Percentiles rank a stretch among this genome's conserved stretches.
These are phyloP conservation scores for Drosophila peninsularis DNA, from an alignment of 2,888 invertebrate species.

Conservation along the genomic window DNA sequence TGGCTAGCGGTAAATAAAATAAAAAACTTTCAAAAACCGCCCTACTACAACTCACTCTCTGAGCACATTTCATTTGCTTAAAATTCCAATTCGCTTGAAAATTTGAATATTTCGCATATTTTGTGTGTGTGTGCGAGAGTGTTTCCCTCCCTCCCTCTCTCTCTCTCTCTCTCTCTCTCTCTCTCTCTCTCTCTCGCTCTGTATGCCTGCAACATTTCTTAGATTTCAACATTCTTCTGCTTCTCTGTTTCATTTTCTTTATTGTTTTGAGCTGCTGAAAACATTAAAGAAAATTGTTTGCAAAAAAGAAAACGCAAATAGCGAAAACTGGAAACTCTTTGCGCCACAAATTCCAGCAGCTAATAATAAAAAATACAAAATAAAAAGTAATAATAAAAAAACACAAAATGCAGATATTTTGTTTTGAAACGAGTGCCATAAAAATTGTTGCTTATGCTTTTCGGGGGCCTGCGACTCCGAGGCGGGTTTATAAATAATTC, in stretches of 20 bases:
- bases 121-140: constrained; percentile 34
- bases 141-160: constrained; percentile 9
- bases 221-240: constrained; percentile 36
- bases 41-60: constrained; percentile 50
- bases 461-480: constrained; percentile 33
- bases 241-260: constrained; percentile 4
- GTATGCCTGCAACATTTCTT: constrained; percentile 61
- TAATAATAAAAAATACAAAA: constrained; percentile 69
- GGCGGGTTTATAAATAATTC: constrained; percentile 76
- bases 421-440: constrained; percentile 55
- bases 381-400: constrained; percentile 60
- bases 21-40: constrained; percentile 20
- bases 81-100: constrained; percentile 77
- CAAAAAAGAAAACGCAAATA: constrained; percentile 8
- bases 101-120: constrained; percentile 79
- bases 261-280: constrained; percentile 23
- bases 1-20: constrained; percentile 10
- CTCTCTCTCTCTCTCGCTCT: background rate
- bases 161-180: constrained; percentile 1
- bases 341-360: constrained; percentile 67
- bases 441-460: constrained; percentile 73
- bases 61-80: constrained; percentile 74
- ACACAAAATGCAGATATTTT: constrained; percentile 59
- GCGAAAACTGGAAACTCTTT: constrained; percentile 51
- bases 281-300: constrained; percentile 50